These are phyloP conservation scores for Spea bombifrons DNA, from an alignment of 2,113 vertebrate species.

Conservation along the genomic window DNA sequence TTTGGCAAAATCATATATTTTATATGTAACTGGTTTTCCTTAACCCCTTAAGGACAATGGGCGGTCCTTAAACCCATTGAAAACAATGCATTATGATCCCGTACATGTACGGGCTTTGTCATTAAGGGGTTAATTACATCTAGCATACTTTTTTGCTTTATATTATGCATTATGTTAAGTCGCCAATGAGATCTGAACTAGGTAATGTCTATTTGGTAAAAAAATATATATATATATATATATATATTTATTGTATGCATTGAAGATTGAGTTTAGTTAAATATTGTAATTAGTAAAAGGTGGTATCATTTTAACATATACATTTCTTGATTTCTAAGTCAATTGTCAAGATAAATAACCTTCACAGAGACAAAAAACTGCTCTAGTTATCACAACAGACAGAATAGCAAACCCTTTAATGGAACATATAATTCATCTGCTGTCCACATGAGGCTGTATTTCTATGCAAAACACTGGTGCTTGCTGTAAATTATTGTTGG, in stretches of 20 bases:
- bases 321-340: conserved; percentile 61
- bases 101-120: no score
- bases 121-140: no score
- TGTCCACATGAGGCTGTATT: conserved; percentile 70
- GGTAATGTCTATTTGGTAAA: conserved; percentile 49
- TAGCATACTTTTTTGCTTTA: conserved; percentile 50
- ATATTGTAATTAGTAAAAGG: conserved; percentile 60
- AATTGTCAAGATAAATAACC: conserved; percentile 67
- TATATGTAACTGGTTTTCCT: conserved; percentile 64
- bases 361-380: conserved; percentile 69
- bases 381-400: conserved; percentile 66
- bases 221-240: conserved; percentile 19
- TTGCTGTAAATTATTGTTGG: conserved; percentile 66
- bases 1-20: conserved; percentile 63
- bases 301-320: conserved; percentile 56
- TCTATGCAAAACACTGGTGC: conserved; percentile 75
- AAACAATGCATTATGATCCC: no score
- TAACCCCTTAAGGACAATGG: no score
- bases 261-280: conserved; percentile 50
- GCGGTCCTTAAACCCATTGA: no score
- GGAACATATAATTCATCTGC: conserved; percentile 72
- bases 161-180: conserved; percentile 59
- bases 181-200: conserved; percentile 64
- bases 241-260: neutral
- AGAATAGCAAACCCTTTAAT: conserved; percentile 73